phyloP scores from a whole-genome alignment of 30 jellyfish, hydroid and myxozoan species.

The Aurelia sp. region DNA sequence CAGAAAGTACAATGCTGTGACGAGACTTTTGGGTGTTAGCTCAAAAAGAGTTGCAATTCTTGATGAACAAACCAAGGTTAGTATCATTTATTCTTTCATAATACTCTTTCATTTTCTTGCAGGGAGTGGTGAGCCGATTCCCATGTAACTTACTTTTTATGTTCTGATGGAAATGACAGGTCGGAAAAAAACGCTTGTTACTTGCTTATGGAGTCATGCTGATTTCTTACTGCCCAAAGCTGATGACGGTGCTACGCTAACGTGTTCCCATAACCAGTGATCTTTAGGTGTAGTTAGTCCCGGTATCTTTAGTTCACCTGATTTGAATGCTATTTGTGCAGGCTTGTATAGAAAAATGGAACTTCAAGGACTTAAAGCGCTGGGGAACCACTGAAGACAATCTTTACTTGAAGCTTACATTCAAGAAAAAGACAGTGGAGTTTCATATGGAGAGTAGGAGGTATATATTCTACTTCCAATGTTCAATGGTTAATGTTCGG shows the following conservation, averaged over 20 bases:
- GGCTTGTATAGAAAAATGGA: slow-evolving; percentile 82
- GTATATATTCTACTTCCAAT: background rate
- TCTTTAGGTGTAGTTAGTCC: no score
- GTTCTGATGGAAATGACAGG: no score
- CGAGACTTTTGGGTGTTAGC: slow-evolving; percentile 84
- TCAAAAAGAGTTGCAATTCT: slow-evolving; percentile 81
- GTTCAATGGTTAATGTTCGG: no score
- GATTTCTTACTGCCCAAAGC: no score
- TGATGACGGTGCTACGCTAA: no score
- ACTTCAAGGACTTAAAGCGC: slow-evolving; percentile 66
- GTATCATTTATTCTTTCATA: background rate
- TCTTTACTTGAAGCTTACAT: slow-evolving; percentile 56
- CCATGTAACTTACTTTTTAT: no score
- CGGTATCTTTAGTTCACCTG: no score
- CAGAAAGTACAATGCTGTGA: slow-evolving; percentile 56
- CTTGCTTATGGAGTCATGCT: no score
- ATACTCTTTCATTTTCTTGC: no score
- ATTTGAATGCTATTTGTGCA: background rate
- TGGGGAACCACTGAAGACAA: slow-evolving; percentile 87
- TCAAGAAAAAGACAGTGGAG: slow-evolving; percentile 55
- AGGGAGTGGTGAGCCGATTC: no score
- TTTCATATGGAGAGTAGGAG: slow-evolving; percentile 77
- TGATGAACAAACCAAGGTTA: slow-evolving; percentile 91
- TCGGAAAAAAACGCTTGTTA: no score
- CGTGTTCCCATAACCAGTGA: no score